Evolutionary conservation across 2,113 vertebrate species (phyloP), one percentile per base, ranked within the genome.

Genomic region (Tautogolabrus adspersus): DNA sequence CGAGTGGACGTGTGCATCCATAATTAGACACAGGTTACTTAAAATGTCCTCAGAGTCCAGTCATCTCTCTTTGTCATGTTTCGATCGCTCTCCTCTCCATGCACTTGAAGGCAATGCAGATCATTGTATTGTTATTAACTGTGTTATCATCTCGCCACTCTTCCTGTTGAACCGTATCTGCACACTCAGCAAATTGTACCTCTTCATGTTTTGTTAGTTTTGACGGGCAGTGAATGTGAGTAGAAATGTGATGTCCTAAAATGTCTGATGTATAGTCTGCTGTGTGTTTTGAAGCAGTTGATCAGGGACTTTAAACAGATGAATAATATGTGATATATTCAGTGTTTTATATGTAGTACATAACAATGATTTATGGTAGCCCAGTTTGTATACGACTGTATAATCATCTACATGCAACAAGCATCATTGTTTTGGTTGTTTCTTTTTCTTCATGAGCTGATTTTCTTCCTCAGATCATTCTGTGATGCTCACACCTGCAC

Each of bases 61-160:
- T 8, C 7, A 22, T 6, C 18, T 5, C 21, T 8, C 18, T 0
- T 7, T 62, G 34, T 72, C 55, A 13, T 10, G 23, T 60, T 61
- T 64, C 26, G 64, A 46, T 77, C 47, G 11, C 56, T 76, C 71
- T 88, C 91, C 88, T 92, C 74, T 84, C 90, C 90, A 82, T 93
- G 90, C 88, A 82, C 89, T 93, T 91, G 86, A 86, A 91, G 89
- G 91, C 93, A 93, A 93, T 92, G 93, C 92, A 93, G 92, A 91
- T 91, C 16, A 51, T 64, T 85, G n/a, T 74, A 19, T 38, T 75
- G 47, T 51, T 10, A 51, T 80, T n/a, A 26, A 42, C 34, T 74
- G 56, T 73, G 23, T 78, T 56, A 75, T 61, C 58, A 56, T 62
- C 60, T 73, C 63, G 40, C 69, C 82, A 3, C 42, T 86, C 65